These are phyloP conservation scores for Rhogogaster chlorosoma DNA, from an alignment of 2,888 invertebrate species.

Conservation along the genomic window DNA sequence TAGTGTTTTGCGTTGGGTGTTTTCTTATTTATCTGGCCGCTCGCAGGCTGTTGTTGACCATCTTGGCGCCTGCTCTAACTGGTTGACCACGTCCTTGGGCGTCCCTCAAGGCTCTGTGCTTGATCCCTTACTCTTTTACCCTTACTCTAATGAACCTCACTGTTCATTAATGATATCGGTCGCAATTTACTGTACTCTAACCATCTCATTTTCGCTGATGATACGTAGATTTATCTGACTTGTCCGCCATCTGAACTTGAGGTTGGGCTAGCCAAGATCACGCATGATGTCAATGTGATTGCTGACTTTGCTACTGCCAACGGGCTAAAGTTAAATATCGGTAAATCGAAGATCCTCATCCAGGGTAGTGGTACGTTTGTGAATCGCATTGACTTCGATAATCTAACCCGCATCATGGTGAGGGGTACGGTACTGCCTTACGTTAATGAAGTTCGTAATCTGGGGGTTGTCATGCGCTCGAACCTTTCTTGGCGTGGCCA, in stretches of 20 bases:
- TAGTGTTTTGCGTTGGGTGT: not conserved
- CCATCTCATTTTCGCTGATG: slow-evolving; percentile 51
- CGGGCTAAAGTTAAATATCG: not conserved
- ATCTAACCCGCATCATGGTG: not conserved
- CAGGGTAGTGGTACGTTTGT: not conserved
- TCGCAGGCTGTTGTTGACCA: not conserved
- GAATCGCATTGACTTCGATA: not conserved
- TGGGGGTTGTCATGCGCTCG: no score
- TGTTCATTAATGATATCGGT: slow-evolving; percentile 47
- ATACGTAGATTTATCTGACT: slow-evolving; percentile 45
- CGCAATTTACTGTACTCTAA: not conserved
- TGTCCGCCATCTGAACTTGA: not conserved
- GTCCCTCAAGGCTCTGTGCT: slow-evolving; percentile 22
- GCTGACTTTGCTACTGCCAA: not conserved
- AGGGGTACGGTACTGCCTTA: not conserved
- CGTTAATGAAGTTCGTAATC: not conserved
- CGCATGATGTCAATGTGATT: not conserved
- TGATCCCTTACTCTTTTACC: not conserved
- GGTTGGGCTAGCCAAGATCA: not conserved
- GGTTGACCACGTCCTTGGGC: not conserved
- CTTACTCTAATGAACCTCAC: no score
- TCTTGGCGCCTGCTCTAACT: not conserved
- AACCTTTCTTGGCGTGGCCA: no score
- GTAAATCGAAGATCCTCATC: not conserved
- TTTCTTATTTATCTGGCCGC: not conserved